Evolutionary conservation across 2,797 vertebrate genomes (phyloP).

Genomic region (Nothura maculosa): DNA sequence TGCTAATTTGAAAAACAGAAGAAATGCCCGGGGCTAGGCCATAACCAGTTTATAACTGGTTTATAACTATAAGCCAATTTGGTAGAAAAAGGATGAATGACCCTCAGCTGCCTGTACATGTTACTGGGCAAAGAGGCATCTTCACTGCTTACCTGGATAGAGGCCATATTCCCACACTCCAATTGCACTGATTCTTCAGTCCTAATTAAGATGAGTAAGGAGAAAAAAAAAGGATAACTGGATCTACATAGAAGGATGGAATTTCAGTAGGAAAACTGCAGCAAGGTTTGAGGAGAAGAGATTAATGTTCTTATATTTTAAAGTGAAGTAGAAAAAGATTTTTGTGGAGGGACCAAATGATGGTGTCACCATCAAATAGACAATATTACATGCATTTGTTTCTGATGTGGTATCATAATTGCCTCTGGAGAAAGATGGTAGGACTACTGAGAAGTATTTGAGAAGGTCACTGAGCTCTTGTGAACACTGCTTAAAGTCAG

Average conservation of each 20-base stretch:
- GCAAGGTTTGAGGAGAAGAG: not conserved
- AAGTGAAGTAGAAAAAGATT: not conserved
- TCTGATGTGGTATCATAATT: not conserved
- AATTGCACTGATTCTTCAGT: not conserved
- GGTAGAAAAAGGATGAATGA: not conserved
- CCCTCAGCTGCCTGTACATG: not conserved
- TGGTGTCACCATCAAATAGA: not conserved
- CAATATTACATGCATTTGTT: not conserved
- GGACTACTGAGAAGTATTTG: not conserved
- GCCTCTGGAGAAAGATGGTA: not conserved
- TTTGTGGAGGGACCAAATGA: not conserved
- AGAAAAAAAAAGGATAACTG: accelerated
- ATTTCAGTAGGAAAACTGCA: not conserved
- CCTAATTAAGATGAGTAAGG: not conserved
- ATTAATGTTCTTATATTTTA: not conserved
- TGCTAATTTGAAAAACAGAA: not conserved
- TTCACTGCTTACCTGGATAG: not conserved
- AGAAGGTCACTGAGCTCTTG: not conserved
- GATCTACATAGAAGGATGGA: not conserved
- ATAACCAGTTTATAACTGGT: not conserved
- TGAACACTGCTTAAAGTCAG: not conserved
- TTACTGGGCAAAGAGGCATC: not conserved
- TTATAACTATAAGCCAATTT: no score
- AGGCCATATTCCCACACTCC: not conserved
- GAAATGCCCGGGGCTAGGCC: not conserved